Evolutionary conservation across 2,113 vertebrate species (phyloP), one percentile per base, ranked within the genome.

Genomic region (Calidris pygmaea): DNA sequence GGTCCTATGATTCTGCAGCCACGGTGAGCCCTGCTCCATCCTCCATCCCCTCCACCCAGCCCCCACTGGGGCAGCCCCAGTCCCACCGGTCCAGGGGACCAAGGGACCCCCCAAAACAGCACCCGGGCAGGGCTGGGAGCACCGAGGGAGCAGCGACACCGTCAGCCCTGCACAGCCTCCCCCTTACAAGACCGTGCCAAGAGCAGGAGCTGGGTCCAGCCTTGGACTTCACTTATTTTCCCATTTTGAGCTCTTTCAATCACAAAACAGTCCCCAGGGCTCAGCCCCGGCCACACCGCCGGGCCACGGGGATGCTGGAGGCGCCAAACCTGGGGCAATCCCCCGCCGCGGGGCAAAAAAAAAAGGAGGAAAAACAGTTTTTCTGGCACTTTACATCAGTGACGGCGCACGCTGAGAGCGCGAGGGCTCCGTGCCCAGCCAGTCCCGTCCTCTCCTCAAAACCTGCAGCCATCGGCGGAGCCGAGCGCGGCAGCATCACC

Each of bases 281-380:
- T 29, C 2, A 2, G 12, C 9, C 50, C 68, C 1, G 45, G 45
- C 45, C 45, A 7, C 19, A 10, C 14, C 19, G 37, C 10, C 37
- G 45, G 18, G 17, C 7, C 43, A 18, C 7, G 45, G 45, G 45
- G 45, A 47, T 47, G 45, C 45, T 19, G 20, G 45, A 47, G 45
- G 19, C 4, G 20, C 45, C 20, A 21, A 47, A 45, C 43, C 43
- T 7, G 16, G 43, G 43, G 43, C 43, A 45, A 47, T 21, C 19
- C 45, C 20, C 45, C 20, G 20, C 68, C 2, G 3, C 0, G 3
- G 45, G 45, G 20, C 45, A 22, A 30, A 47, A 47, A 47, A 47
- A 13, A 4, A 26, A 1, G 12, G 37, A 26, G 34, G 39, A 17
- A 52, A 55, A 3, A 10, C 1, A 2, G 27, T 0, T 0, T 22